Evolutionary conservation across 64 coral and sea anemone genomes (phyloP).

Genomic region (Trachythela sp.): DNA sequence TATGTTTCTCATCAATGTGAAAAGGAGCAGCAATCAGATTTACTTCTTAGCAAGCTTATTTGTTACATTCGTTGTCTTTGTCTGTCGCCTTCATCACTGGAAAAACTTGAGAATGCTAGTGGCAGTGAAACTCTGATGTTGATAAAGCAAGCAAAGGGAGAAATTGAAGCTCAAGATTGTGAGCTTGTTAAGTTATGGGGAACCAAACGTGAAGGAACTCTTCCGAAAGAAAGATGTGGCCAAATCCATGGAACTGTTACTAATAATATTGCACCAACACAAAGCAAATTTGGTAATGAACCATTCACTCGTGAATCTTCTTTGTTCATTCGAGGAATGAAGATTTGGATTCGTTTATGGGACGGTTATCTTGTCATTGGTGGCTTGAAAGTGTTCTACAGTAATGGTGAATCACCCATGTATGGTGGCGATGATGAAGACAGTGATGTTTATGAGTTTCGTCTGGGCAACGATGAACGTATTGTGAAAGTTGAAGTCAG

Average conservation of each 20-base stretch:
- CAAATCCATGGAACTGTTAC: conserved; percentile 47
- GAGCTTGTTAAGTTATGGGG: no score
- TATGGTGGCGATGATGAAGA: conserved; percentile 48
- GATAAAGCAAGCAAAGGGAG: no score
- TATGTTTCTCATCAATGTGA: conserved; percentile 56
- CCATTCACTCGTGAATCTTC: conserved; percentile 6
- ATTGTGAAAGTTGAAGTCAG: conserved; percentile 64
- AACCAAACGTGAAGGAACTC: no score
- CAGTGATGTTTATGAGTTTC: conserved; percentile 52
- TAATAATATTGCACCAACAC: conserved; percentile 28
- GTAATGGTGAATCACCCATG: conserved; percentile 31
- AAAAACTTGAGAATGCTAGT: no score
- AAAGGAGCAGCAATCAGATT: not conserved
- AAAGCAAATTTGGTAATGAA: conserved; percentile 34
- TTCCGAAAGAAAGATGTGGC: no score
- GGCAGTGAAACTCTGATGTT: no score
- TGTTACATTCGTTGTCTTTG: conserved; percentile 48
- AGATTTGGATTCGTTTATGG: conserved; percentile 83
- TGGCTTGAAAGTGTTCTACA: conserved; percentile 67
- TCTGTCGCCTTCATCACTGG: conserved; percentile 50
- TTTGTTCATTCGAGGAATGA: conserved; percentile 63
- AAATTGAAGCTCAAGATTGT: no score
- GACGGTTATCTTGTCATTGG: conserved; percentile 76
- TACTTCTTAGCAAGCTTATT: conserved; percentile 46
- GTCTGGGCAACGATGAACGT: conserved; percentile 57